Evolutionary conservation across 2,797 vertebrate genomes (phyloP).

Genomic region (Dermochelys coriacea): DNA sequence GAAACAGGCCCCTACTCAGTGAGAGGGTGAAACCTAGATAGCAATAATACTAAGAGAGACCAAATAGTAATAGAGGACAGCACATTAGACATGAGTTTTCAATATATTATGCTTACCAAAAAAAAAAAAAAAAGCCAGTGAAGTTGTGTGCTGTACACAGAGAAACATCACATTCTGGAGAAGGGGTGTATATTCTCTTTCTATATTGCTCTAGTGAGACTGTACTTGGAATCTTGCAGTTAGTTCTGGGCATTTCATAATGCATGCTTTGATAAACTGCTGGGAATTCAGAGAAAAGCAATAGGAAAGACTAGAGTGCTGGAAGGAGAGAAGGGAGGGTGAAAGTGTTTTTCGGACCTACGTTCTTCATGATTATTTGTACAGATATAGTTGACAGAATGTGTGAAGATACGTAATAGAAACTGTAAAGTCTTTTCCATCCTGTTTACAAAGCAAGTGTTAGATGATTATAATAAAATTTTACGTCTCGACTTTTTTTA

Average conservation of each 20-base stretch:
- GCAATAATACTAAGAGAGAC: background rate
- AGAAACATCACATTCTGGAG: slow-evolving; percentile 25
- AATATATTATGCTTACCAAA: background rate
- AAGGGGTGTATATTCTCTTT: slow-evolving; percentile 1
- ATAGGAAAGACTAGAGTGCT: slow-evolving; percentile 14
- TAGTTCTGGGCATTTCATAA: slow-evolving; percentile 32
- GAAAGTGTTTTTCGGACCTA: background rate
- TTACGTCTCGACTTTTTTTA: background rate
- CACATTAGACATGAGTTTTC: background rate
- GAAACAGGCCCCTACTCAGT: background rate
- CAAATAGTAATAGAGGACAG: background rate
- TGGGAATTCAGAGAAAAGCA: slow-evolving; percentile 1
- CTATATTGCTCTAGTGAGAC: background rate
- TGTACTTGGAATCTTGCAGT: slow-evolving; percentile 14
- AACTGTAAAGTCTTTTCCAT: background rate
- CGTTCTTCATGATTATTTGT: background rate
- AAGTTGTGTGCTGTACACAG: background rate
- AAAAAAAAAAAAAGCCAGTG: background rate
- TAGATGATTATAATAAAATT: background rate
- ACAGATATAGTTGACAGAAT: background rate
- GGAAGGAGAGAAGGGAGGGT: background rate
- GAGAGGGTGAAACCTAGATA: slow-evolving; percentile 2
- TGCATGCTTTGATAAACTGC: background rate
- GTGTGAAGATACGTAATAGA: background rate
- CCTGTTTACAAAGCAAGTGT: background rate